Evolutionary conservation across 2,113 vertebrate genomes (phyloP).

Genomic region (Corythaeola cristata): DNA sequence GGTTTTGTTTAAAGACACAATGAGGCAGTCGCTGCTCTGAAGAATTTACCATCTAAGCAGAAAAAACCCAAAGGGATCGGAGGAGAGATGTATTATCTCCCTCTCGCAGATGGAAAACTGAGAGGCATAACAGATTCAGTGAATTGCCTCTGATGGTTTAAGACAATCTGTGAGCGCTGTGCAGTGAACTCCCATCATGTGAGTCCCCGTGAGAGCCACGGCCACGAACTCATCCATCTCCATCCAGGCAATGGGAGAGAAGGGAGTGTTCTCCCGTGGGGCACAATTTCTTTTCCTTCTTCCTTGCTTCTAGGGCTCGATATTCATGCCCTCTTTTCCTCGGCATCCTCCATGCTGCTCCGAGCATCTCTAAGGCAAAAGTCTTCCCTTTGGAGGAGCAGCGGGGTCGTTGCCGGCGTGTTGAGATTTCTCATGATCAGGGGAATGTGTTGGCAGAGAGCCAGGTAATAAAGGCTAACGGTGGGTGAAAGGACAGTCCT

Average conservation of each 20-base stretch:
- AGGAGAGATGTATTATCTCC: neutral
- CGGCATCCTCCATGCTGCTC: neutral
- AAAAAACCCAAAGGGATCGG: neutral
- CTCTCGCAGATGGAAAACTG: neutral
- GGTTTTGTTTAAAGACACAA: neutral
- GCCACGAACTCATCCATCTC: neutral
- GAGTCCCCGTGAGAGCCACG: rapidly evolving
- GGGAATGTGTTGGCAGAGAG: neutral
- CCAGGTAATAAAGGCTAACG: neutral
- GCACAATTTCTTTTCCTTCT: neutral
- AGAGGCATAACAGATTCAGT: neutral
- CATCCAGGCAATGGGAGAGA: rapidly evolving
- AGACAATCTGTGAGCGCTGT: neutral
- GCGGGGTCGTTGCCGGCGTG: rapidly evolving
- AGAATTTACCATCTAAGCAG: neutral
- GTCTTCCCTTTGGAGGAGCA: rapidly evolving
- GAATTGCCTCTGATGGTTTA: neutral
- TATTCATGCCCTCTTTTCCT: neutral
- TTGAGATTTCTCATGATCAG: neutral
- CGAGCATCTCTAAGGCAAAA: neutral
- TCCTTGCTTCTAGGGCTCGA: rapidly evolving
- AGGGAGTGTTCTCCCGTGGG: rapidly evolving
- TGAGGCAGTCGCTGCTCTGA: neutral
- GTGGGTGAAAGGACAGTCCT: neutral
- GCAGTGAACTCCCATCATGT: neutral